Evolutionary conservation across 2,113 vertebrate species (phyloP).

Genomic region (Engystomops pustulosus): DNA sequence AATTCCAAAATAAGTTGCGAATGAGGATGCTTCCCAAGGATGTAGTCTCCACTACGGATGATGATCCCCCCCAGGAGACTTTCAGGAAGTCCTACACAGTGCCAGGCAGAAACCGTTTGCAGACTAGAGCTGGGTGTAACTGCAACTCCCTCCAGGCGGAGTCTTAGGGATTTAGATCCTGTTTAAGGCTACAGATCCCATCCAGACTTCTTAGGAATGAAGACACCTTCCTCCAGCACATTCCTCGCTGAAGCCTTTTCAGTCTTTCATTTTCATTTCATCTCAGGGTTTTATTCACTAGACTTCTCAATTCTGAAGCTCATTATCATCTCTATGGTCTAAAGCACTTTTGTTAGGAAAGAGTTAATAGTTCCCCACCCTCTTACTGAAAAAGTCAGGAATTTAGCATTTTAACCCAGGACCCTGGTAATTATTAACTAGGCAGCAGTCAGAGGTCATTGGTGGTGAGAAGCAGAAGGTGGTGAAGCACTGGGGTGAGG

Average conservation of each 20-base stretch:
- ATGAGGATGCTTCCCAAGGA: background rate
- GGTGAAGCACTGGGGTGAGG: background rate
- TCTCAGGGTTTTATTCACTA: background rate
- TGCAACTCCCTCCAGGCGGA: constrained; percentile 45
- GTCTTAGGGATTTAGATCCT: constrained; percentile 15
- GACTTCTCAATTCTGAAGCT: background rate
- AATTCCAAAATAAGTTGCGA: no score
- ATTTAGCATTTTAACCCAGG: background rate
- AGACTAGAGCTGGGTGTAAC: constrained; percentile 17
- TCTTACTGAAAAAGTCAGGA: background rate
- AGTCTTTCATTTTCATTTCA: background rate
- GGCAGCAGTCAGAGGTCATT: background rate
- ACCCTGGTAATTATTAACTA: constrained; percentile 38
- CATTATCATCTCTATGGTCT: background rate
- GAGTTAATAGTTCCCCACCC: background rate
- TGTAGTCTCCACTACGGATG: background rate
- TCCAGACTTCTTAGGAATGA: no score
- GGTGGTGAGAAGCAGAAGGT: background rate
- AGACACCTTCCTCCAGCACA: no score
- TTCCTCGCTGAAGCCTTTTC: no score
- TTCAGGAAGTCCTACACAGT: constrained; percentile 23
- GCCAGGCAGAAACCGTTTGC: constrained; percentile 28
- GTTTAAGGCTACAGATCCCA: background rate
- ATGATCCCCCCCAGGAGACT: background rate
- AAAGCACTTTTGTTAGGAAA: background rate